Base-by-base conservation (phyloP, 2,888 invertebrate species). In the Eupsilia transversa region DNA sequence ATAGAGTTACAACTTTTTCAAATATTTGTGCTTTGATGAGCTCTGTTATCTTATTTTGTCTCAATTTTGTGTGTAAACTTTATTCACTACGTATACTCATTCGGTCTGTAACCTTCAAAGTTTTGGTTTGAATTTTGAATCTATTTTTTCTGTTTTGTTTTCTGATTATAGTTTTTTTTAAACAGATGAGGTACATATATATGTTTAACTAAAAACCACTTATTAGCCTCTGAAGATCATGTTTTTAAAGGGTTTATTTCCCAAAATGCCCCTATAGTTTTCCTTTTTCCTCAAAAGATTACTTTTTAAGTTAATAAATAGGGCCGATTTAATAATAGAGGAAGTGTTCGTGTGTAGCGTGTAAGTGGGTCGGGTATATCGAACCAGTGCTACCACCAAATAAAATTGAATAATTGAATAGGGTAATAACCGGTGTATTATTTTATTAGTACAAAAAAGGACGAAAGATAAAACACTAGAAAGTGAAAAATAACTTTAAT, bases 351-450 rank as follows among this genome's bases (percentile, higher is more conserved):
- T 67, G 81, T 75, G 54, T 66, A 60, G 35, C 52, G 57, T 60
- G 66, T 35, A 83, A 80, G 73, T 84, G 64, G 82, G 84, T 83
- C 80, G 68, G 67, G 27, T 77, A 84, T 85, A 84, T 85, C 61
- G 79, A 87, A 78, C 79, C 43, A 56, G 35, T 64, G 60, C 57
- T 61, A 64, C 72, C 41, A 78, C 49, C 30, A n/a, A 57, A 68
- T 54, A 17, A 52, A 67, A 56, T n/a, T 61, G 23, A 54, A 64
- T 54, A 54, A 52, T 60, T 70, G 3, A 79, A 3, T n/a, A 27
- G 17, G 10, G 5, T 46, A n/a, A n/a, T 17, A 23, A 14, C 17
- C 2, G 0, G 2, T 35, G 14, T 52, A 35, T 1, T 41, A 17
- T 49, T 57, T 38, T 43, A 43, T 27, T 54, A 4, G 38, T 54